These are phyloP conservation scores for Idris sp. DNA, from an alignment of 1,140 invertebrate species.

Conservation along the genomic window DNA sequence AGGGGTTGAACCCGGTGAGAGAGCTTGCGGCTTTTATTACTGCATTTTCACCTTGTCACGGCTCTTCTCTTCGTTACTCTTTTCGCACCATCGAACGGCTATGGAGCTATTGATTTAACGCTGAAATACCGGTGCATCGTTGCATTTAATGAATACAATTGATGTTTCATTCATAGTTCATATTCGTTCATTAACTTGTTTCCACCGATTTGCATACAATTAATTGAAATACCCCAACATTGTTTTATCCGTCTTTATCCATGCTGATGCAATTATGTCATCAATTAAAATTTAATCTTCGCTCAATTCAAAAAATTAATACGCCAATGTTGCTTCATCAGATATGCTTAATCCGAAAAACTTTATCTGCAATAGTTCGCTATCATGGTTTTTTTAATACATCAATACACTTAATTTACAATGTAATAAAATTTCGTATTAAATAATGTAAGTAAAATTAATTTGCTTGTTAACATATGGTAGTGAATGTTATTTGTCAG, in stretches of 20 bases:
- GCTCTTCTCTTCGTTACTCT: conserved; percentile 73
- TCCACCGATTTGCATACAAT: conserved; percentile 46
- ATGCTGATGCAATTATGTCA: conserved; percentile 31
- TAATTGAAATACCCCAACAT: conserved; percentile 24
- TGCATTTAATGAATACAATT: conserved; percentile 56
- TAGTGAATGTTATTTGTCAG: too few relatives aligned
- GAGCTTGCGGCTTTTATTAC: conserved; percentile 77
- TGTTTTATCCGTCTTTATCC: conserved; percentile 37
- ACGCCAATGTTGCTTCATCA: too few relatives aligned
- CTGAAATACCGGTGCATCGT: conserved; percentile 43
- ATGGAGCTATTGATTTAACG: conserved; percentile 49
- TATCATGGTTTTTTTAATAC: too few relatives aligned
- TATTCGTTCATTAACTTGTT: conserved; percentile 52
- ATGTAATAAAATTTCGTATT: too few relatives aligned
- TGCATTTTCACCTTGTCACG: conserved; percentile 78
- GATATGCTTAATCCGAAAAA: too few relatives aligned
- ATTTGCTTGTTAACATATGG: too few relatives aligned
- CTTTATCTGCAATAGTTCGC: too few relatives aligned
- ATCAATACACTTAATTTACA: too few relatives aligned
- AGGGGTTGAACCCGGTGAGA: conserved; percentile 50
- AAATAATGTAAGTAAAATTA: too few relatives aligned
- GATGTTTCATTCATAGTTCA: conserved; percentile 51
- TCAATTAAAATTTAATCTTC: conserved; percentile 17
- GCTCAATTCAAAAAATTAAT: conserved; percentile 6
- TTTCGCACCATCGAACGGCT: conserved; percentile 72